phyloP scores from a whole-genome alignment of 2,113 vertebrate genomes.

The Chloropsis cyanopogon region DNA sequence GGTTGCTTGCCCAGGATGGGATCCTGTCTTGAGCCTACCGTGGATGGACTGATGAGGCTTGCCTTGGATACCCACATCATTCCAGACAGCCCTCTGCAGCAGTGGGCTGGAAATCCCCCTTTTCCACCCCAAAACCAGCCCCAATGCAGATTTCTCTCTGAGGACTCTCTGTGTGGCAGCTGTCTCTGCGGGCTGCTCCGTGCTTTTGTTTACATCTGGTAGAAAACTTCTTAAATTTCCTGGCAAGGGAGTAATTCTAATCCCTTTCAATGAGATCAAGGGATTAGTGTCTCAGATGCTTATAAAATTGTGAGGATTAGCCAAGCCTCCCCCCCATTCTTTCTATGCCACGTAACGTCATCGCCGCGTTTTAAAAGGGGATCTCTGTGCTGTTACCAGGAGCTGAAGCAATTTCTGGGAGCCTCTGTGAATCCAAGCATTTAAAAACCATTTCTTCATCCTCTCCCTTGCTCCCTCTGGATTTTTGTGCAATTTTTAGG shows the following conservation, averaged over 20 bases:
- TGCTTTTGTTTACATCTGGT: slow-evolving; percentile 19
- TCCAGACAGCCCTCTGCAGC: neutral
- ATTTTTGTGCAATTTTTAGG: slow-evolving; percentile 31
- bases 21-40: neutral
- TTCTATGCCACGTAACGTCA: neutral
- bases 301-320: slow-evolving; percentile 66
- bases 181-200: neutral
- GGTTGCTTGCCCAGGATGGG: neutral
- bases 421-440: neutral
- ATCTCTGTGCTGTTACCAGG: neutral
- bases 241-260: slow-evolving; percentile 39
- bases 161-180: neutral
- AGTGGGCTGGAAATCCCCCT: neutral
- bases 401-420: neutral
- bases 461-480: neutral
- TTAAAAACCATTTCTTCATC: neutral
- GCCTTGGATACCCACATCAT: neutral
- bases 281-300: slow-evolving; percentile 62
- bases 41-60: neutral
- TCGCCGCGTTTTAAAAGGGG: neutral
- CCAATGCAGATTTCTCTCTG: accelerated
- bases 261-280: slow-evolving; percentile 63
- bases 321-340: neutral
- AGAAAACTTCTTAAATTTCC: slow-evolving; percentile 36
- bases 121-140: neutral